phyloP scores from a whole-genome alignment of 2,888 invertebrate genomes.

The Bhutanitis thaidina region DNA sequence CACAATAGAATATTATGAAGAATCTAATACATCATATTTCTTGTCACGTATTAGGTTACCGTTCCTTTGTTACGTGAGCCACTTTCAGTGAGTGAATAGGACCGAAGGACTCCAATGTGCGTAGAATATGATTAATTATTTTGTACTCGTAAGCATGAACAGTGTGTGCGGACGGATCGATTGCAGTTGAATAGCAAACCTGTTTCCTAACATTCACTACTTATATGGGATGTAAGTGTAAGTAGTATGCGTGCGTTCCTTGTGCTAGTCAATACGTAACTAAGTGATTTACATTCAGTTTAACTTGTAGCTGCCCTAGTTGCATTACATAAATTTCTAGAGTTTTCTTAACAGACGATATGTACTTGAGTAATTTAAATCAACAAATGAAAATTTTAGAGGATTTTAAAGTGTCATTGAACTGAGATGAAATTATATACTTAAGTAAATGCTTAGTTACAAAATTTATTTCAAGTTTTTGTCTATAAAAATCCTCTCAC shows the following conservation, averaged over 20 bases:
- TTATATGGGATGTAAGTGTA: conserved; percentile 19
- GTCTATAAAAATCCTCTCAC: conserved; percentile 50
- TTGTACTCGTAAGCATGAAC: conserved; percentile 50
- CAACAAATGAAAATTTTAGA: too few species aligned
- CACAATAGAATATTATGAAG: conserved; percentile 60
- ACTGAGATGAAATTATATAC: too few species aligned
- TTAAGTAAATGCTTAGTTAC: conserved; percentile 17
- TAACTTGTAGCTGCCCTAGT: background rate
- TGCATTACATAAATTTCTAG: too few species aligned
- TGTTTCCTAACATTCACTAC: conserved; percentile 27
- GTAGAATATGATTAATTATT: conserved; percentile 73
- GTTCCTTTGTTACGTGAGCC: conserved; percentile 76
- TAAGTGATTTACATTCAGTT: background rate
- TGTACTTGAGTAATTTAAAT: too few species aligned
- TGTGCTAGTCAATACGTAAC: background rate
- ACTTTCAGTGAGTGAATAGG: conserved; percentile 74
- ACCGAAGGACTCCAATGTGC: conserved; percentile 60
- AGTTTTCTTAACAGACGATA: too few species aligned
- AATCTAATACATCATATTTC: conserved; percentile 69
- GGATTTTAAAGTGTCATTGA: too few species aligned
- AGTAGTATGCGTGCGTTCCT: conserved; percentile 1
- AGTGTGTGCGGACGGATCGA: conserved; percentile 32
- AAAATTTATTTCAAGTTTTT: conserved; percentile 35
- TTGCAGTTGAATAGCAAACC: conserved; percentile 33
- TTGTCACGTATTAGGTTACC: conserved; percentile 74